Base-by-base conservation (phyloP, 2,113 vertebrate species). In the Phylloscopus whistleri region DNA sequence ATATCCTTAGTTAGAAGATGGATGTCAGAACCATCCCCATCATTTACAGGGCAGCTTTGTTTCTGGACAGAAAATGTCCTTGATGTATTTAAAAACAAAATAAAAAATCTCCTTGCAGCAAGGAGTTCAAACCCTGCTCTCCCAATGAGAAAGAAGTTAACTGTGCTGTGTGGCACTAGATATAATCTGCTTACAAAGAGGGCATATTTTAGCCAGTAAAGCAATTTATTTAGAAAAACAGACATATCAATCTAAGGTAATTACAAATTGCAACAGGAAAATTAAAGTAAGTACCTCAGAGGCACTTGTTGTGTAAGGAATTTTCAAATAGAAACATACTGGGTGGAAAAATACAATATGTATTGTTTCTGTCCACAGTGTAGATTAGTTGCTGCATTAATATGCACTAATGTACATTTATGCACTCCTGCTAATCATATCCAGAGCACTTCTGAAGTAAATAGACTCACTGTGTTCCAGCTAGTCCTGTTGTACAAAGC, bases 341-440 rank as follows among this genome's bases (percentile, higher is more conserved):
- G 73, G 23, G 33, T 90, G 77, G 69, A 75, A 91, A 93, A 96
- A 59, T 88, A 93, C 49, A 91, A 70, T 82, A 79, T 13, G 18
- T 82, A 78, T 92, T 93, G 81, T 97, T 97, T 96, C 94, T 97
- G 84, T 96, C 87, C 85, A 64, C 28, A 13, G 23, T 23, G 69
- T 51, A 92, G 91, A 94, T 90, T 95, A 90, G 31, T 94, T 96
- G 88, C 60, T 94, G 91, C 68, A 94, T 96, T 96, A 96, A 94
- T 96, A 39, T 92, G 78, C n/a, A 22, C 81, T 96, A 94, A 86
- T 91, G 48, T 87, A 91, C 67, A 75, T 94, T 97, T 97, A 89
- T 95, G 55, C 76, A 87, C 91, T 97, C 84, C 59, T 96, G 75
- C 84, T 97, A 96, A 97, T 96, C 92, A 96, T 90, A 97, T 95